Conservation (phyloP, 2,113 vertebrate genomes). For the Chionodraco myersi region DNA sequence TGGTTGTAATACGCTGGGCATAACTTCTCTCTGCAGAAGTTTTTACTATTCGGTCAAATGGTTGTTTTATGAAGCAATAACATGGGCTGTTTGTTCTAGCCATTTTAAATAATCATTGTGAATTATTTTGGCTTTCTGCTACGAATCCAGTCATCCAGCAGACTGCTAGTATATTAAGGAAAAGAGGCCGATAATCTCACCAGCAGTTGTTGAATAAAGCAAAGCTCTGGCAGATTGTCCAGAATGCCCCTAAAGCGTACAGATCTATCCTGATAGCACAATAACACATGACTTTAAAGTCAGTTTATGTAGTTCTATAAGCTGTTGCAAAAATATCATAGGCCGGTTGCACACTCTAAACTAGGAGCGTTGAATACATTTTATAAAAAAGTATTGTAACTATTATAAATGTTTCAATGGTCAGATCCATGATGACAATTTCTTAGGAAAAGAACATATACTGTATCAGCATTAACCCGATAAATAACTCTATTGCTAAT, state of each 20-base stretch:
- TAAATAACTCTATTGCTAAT: constrained; percentile 1
- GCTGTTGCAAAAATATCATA: constrained; percentile 18
- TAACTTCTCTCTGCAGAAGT: constrained; percentile 24
- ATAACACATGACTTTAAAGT: constrained; percentile 45
- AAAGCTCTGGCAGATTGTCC: constrained; percentile 32
- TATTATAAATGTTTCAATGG: constrained; percentile 41
- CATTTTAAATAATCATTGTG: constrained; percentile 50
- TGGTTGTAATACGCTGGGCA: constrained; percentile 7
- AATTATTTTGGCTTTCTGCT: constrained; percentile 48
- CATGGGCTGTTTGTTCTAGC: constrained; percentile 41
- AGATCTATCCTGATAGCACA: constrained; percentile 48
- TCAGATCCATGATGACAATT: constrained; percentile 48
- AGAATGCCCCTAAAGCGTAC: constrained; percentile 37
- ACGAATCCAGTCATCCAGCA: constrained; percentile 45
- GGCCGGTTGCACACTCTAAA: constrained; percentile 17
- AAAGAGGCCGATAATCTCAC: constrained; percentile 62
- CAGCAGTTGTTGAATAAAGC: constrained; percentile 63
- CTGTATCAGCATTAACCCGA: neutral
- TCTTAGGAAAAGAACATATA: neutral
- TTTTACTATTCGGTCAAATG: constrained; percentile 49
- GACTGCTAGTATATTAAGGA: constrained; percentile 65
- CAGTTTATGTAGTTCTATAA: constrained; percentile 30
- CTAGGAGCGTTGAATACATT: constrained; percentile 26
- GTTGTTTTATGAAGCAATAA: constrained; percentile 52
- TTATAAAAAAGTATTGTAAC: constrained; percentile 51